Percentiles rank a stretch among this genome's conserved stretches.
These are phyloP conservation scores for Amphipoea lucens DNA, from an alignment of 2,888 invertebrate genomes.

Conservation along the genomic window DNA sequence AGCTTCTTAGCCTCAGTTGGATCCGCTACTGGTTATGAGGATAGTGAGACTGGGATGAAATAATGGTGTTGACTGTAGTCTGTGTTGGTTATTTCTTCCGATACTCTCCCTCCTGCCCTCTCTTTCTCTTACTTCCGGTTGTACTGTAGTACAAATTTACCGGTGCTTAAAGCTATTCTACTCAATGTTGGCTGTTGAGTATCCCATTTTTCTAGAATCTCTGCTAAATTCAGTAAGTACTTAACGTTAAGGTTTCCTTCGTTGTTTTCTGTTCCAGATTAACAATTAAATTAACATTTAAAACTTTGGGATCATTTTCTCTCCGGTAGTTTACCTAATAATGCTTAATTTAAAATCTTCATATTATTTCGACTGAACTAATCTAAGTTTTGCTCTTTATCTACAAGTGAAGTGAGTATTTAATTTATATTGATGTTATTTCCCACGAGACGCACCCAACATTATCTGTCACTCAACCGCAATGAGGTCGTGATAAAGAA, in stretches of 20 bases:
- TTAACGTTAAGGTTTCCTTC: not conserved
- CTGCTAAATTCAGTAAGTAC: not conserved
- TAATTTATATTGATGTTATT: slow-evolving; percentile 48
- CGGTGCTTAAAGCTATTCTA: not conserved
- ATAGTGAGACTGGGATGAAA: not conserved
- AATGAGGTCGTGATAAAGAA: slow-evolving; percentile 59
- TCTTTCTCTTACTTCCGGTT: not conserved
- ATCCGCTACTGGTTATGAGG: not conserved
- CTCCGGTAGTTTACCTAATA: too few relatives aligned
- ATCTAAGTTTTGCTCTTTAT: slow-evolving; percentile 37
- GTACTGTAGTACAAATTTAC: not conserved
- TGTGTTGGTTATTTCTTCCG: not conserved
- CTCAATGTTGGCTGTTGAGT: not conserved
- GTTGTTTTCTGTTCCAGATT: not conserved
- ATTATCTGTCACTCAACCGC: slow-evolving; percentile 61
- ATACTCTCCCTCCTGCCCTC: not conserved
- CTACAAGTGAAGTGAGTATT: slow-evolving; percentile 43
- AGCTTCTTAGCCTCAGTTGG: too few relatives aligned
- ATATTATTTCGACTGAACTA: slow-evolving; percentile 7
- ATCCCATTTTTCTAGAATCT: not conserved
- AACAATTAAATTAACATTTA: not conserved
- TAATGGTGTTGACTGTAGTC: not conserved
- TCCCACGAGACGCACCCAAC: slow-evolving; percentile 45
- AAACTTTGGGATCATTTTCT: not conserved
- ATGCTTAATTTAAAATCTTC: not conserved